Evolutionary conservation across 2,113 vertebrate species (phyloP).

Genomic region (Probosciger aterrimus): DNA sequence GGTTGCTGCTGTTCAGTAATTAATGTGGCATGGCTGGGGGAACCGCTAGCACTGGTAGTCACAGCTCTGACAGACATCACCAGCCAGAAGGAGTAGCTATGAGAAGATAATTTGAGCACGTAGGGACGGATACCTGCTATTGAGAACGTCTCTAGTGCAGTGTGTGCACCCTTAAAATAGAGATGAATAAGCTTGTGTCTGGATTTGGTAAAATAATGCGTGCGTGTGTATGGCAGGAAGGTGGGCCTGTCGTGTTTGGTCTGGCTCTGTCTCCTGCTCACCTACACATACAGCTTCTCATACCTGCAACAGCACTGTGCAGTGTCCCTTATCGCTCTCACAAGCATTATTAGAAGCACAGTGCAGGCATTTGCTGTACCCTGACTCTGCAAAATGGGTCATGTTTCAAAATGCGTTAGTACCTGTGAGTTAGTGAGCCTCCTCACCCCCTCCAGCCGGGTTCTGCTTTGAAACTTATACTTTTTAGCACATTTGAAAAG

Average conservation of each 20-base stretch:
- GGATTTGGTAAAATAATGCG: background rate
- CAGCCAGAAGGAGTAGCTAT: background rate
- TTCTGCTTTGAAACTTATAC: background rate
- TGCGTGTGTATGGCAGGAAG: background rate
- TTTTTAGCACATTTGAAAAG: constrained; percentile 21
- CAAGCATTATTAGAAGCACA: background rate
- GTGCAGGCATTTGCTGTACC: background rate
- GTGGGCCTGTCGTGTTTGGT: background rate
- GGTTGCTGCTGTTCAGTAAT: background rate
- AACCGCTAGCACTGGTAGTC: background rate
- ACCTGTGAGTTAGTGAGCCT: background rate
- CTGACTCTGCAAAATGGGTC: background rate
- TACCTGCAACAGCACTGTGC: background rate
- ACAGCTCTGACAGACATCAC: background rate
- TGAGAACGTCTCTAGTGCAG: background rate
- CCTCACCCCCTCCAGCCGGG: background rate
- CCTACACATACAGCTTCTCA: background rate
- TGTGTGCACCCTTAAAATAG: background rate
- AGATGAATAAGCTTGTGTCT: background rate
- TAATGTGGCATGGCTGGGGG: no score
- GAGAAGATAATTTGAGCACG: background rate
- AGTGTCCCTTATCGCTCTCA: background rate
- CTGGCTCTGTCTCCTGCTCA: background rate
- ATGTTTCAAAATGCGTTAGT: background rate
- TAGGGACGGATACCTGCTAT: background rate